Base-by-base conservation (phyloP, 1,140 invertebrate genomes). In the Centruroides sculpturatus region DNA sequence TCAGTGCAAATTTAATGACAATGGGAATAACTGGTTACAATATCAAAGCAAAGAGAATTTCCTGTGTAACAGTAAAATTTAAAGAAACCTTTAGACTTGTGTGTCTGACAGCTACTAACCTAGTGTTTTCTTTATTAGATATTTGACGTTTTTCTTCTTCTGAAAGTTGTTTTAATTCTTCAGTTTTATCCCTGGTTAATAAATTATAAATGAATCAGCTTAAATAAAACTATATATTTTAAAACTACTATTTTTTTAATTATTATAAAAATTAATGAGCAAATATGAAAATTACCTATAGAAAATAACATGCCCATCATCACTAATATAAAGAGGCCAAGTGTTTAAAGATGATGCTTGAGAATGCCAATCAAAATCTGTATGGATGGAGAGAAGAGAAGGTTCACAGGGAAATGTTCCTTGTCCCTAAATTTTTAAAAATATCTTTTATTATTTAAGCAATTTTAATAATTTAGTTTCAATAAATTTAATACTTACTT, bases 101-200 rank as follows among this genome's bases (percentile, higher is more conserved):
- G 23, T 23, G 23, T 23, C 23, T 23, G 23, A 23, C 23, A 23
- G 23, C 23, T 23, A 59, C 46, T 62, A 66, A 68, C 36, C 75
- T 73, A 35, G 71, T 70, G 71, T 81, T 83, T 70, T 84, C 83
- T 68, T 76, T 79, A 62, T 76, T 74, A 57, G 71, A 72, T 36
- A 85, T 76, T 68, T 83, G 80, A 59, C 79, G 79, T 50, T 76
- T 76, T 68, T 84, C 83, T 56, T 83, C 81, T 48, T 76, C 72
- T 35, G 78, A 75, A 46, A 85, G 69, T 63, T 80, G 76, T 67
- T 79, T 80, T 56, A 78, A 66, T 62, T 76, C 71, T 72, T 85
- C 83, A 57, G 75, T 75, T 59, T 70, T 79, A 75, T 87, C 84
- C 69, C 85, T 86, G 71, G 23, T 75, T 71, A 65, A 60, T 8